A percentile compares a stretch with the other conserved stretches of the same genome.
phyloP scores from a whole-genome alignment of 1,140 invertebrate species.

The Anastrepha obliqua region DNA sequence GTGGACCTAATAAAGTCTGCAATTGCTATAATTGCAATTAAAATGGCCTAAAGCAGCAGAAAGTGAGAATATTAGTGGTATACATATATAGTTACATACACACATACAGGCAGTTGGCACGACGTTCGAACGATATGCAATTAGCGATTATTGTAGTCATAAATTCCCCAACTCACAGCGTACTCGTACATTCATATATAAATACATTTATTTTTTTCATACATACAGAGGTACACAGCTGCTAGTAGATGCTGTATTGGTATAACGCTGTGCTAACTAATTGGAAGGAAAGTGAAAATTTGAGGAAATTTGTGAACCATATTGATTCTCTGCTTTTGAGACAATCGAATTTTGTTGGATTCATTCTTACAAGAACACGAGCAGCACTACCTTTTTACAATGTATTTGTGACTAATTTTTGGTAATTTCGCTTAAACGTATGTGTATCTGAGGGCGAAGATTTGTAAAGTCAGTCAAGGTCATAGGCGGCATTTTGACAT shows the following conservation, averaged over 20 bases:
- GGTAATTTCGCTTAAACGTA: background rate
- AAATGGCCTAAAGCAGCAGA: background rate
- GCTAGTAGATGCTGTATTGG: background rate
- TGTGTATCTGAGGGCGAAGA: background rate
- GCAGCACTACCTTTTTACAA: background rate
- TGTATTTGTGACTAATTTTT: background rate
- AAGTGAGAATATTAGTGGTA: background rate
- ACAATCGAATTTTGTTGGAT: background rate
- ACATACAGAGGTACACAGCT: background rate
- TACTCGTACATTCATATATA: background rate
- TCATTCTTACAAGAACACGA: background rate
- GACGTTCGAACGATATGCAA: constrained; percentile 1
- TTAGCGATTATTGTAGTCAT: background rate
- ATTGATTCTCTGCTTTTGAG: background rate
- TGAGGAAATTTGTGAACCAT: background rate
- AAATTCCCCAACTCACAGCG: background rate
- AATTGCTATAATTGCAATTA: constrained; percentile 38
- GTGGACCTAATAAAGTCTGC: constrained; percentile 10
- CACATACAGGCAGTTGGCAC: background rate
- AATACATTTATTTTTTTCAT: background rate
- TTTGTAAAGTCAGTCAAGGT: constrained; percentile 1
- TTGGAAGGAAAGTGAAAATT: background rate
- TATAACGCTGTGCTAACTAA: background rate
- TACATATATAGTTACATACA: background rate
- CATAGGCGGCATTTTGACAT: background rate